Conservation (phyloP, 2,113 vertebrate species). For the Aegithalos caudatus region DNA sequence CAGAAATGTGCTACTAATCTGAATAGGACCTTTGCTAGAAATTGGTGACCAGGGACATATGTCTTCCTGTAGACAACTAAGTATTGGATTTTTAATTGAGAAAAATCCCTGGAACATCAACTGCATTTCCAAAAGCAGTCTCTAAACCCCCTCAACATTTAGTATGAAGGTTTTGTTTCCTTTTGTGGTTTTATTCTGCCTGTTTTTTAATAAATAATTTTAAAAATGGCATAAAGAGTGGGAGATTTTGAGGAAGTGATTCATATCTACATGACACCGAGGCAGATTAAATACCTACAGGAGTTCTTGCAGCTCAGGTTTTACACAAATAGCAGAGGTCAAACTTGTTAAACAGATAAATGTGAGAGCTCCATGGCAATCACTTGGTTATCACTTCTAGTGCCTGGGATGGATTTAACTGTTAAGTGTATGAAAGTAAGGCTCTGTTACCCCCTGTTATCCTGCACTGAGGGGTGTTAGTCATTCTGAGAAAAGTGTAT, state of each 20-base stretch:
- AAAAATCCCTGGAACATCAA: neutral
- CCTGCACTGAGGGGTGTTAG: neutral
- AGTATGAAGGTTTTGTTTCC: neutral
- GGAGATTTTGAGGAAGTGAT: neutral
- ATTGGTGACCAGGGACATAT: neutral
- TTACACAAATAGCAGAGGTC: constrained; percentile 22
- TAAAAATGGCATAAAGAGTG: neutral
- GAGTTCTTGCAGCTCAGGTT: neutral
- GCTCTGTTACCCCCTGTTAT: neutral
- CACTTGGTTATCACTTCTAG: neutral
- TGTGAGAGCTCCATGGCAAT: neutral
- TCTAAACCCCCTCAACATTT: accelerated
- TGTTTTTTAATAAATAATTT: neutral
- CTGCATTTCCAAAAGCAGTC: neutral
- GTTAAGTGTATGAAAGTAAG: neutral
- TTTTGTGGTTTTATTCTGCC: neutral
- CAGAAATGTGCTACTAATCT: neutral
- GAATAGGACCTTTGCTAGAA: neutral
- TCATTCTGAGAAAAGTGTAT: neutral
- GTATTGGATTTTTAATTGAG: neutral
- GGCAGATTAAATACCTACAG: neutral
- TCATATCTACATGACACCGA: neutral
- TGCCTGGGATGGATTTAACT: neutral
- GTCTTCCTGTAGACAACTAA: neutral
- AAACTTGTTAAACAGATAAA: neutral